Conservation (phyloP, 2,888 invertebrate genomes). For the Koerneria pararmatus region DNA sequence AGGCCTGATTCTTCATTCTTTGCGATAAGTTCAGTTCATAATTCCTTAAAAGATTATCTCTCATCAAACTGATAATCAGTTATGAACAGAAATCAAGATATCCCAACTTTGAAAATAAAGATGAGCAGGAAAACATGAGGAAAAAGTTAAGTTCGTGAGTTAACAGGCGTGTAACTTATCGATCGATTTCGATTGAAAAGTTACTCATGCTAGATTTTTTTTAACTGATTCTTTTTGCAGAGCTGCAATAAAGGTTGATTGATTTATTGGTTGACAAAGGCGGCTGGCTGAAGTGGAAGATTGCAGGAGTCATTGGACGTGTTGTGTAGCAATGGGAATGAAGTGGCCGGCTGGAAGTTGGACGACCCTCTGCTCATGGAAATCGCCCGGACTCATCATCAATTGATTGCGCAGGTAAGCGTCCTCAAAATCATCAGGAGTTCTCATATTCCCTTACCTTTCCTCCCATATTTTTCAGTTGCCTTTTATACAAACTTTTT, state of each 20-base stretch:
- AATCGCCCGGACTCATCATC: not conserved
- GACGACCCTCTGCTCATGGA: constrained; percentile 10
- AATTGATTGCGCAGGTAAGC: constrained; percentile 13
- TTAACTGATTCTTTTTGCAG: not conserved
- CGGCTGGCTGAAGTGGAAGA: not conserved
- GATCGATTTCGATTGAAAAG: too few relatives aligned
- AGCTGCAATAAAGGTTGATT: not conserved
- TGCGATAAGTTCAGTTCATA: too few relatives aligned
- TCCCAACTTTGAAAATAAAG: too few relatives aligned
- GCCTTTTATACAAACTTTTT: too few relatives aligned
- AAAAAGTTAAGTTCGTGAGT: too few relatives aligned
- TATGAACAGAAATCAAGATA: too few relatives aligned
- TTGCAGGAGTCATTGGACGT: constrained; percentile 17
- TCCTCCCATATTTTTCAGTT: not conserved
- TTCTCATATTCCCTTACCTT: not conserved
- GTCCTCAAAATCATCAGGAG: not conserved
- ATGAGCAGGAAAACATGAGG: too few relatives aligned
- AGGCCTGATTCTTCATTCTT: too few relatives aligned
- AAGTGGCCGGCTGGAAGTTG: constrained; percentile 9
- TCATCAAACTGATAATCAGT: too few relatives aligned
- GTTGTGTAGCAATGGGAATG: not conserved
- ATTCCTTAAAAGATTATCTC: too few relatives aligned
- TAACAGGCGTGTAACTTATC: too few relatives aligned
- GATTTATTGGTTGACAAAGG: not conserved
- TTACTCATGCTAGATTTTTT: too few relatives aligned